Evolutionary conservation across 1,140 invertebrate genomes (phyloP), one percentile per base, ranked within the genome.

Genomic region (Ylistrum balloti): DNA sequence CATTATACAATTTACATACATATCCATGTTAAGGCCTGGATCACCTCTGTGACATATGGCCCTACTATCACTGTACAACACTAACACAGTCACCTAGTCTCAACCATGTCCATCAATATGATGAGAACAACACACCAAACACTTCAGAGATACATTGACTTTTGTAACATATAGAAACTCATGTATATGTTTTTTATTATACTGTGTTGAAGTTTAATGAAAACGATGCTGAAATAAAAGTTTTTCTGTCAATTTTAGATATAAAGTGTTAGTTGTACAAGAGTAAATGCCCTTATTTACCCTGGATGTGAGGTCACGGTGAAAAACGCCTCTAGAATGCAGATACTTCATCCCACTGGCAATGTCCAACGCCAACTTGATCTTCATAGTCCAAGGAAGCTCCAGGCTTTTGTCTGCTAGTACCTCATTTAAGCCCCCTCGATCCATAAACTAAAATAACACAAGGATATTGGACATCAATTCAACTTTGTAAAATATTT

Each of bases 241-340:
- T 38, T 38, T 38, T 13, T 38, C n/a, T n/a, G n/a, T n/a, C n/a
- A 13, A 38, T 38, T 38, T 38, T 38, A 38, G 5, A 13, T 13
- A 38, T 5, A 38, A 38, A 38, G 13, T 38, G 13, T 38, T 38
- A 38, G 41, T 45, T 45, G 20, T 45, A 45, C 17, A 45, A 17
- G 20, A 45, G 20, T 45, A 17, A 45, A 45, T 45, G 7, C 17
- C 41, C 9, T 45, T 1, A 90, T 33, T 86, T 93, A 98, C 98
- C 97, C 98, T 99, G 94, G 98, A 98, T 86, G 99, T 99, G 92
- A 99, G 97, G 96, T 99, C 99, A 92, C 99, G 97, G 95, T 99
- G 99, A 96, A 99, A 99, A 93, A 99, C 97, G 33, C 98, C 98
- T 88, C 97, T 97, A 86, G 98, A 98, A 96, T 99, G 99, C 28